A percentile compares a stretch with the other conserved stretches of the same genome.
Conservation (phyloP, 2,113 vertebrate species). For the Siphamia tubifer region DNA sequence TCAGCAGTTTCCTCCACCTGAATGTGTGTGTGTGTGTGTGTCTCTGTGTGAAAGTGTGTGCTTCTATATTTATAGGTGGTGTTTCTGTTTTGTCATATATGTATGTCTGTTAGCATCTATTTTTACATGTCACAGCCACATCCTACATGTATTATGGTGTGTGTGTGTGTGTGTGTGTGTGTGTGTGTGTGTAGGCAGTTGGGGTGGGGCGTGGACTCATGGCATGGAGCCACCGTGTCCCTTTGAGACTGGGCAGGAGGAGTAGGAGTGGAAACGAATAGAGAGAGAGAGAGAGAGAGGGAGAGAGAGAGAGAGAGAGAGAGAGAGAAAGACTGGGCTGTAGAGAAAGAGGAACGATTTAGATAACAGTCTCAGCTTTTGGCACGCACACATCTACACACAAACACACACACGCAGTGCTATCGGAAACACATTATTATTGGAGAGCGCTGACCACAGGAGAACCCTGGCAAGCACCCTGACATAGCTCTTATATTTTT, state of each 20-base stretch:
- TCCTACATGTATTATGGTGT: slow-evolving; percentile 12
- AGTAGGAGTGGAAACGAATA: slow-evolving; percentile 5
- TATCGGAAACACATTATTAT: slow-evolving; percentile 66
- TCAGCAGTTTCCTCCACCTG: slow-evolving; percentile 84
- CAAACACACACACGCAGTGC: slow-evolving; percentile 21
- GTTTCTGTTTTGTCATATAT: slow-evolving; percentile 8
- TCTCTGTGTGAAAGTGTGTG: not conserved
- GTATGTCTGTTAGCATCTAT: slow-evolving; percentile 31
- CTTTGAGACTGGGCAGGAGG: slow-evolving; percentile 62
- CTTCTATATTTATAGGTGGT: slow-evolving; percentile 6
- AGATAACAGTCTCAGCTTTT: slow-evolving; percentile 77
- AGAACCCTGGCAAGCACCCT: slow-evolving; percentile 49
- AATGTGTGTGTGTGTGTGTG: slow-evolving; percentile 30
- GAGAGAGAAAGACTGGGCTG: slow-evolving; percentile 10
- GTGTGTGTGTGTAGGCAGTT: slow-evolving; percentile 40
- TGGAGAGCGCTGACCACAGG: slow-evolving; percentile 63
- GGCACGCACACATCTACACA: slow-evolving; percentile 26
- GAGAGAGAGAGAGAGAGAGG: slow-evolving; percentile 29
- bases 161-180: slow-evolving; percentile 30
- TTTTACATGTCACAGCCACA: slow-evolving; percentile 17
- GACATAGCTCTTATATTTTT: slow-evolving; percentile 42
- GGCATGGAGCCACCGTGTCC: slow-evolving; percentile 67
- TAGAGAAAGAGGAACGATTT: slow-evolving; percentile 59
- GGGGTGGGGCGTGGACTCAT: slow-evolving; percentile 54
- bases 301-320: slow-evolving; percentile 46